phyloP scores from a whole-genome alignment of 2,113 vertebrate species.

The Pachyramphus minor region DNA sequence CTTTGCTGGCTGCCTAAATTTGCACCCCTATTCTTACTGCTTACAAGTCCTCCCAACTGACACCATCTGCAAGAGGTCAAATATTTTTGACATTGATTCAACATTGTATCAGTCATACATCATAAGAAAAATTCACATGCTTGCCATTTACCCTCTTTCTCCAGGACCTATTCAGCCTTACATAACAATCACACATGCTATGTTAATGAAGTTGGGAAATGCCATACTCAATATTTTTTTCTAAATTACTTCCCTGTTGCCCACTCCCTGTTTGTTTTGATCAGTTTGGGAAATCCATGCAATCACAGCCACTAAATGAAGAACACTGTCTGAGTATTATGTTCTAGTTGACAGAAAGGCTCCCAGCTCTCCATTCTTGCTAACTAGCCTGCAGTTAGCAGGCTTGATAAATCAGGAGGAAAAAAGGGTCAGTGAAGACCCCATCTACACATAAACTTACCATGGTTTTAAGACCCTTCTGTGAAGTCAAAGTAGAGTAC shows the following conservation, averaged over 20 bases:
- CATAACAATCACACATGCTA: neutral
- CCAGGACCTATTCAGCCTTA: neutral
- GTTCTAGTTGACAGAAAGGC: neutral
- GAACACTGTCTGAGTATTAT: rapidly evolving
- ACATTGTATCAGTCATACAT: neutral
- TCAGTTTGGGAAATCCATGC: neutral
- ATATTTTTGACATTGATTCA: neutral
- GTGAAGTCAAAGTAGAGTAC: neutral
- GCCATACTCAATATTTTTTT: neutral
- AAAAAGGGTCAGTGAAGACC: neutral
- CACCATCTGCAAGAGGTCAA: neutral
- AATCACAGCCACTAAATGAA: neutral
- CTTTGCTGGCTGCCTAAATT: neutral
- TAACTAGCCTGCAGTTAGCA: neutral
- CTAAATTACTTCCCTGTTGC: neutral
- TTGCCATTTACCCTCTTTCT: neutral
- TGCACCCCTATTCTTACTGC: neutral
- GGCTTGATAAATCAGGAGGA: neutral
- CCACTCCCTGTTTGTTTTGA: neutral
- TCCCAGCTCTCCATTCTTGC: neutral
- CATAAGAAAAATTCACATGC: neutral
- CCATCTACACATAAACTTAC: neutral
- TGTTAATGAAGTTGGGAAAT: neutral
- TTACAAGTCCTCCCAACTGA: neutral
- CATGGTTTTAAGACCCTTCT: neutral